Percentiles rank a stretch among this genome's conserved stretches.
These are phyloP conservation scores for Cottus gobio DNA, from an alignment of 2,113 vertebrate genomes.

Conservation along the genomic window DNA sequence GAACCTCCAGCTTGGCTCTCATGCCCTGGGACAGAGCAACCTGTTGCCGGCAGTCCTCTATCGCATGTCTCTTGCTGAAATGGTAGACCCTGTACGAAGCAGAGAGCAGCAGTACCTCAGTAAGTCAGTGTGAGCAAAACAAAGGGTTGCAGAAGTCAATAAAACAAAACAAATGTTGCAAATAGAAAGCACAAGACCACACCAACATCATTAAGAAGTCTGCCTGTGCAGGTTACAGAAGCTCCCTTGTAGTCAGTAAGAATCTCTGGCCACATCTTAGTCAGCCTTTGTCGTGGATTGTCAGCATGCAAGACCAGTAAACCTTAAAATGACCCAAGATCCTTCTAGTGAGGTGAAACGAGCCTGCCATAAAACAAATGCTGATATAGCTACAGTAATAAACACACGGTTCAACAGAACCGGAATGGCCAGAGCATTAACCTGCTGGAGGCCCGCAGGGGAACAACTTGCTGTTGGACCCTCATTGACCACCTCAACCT, in stretches of 20 bases:
- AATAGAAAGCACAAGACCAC: constrained; percentile 1
- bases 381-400: neutral
- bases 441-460: neutral
- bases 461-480: neutral
- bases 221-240: neutral
- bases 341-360: neutral
- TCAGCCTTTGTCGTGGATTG: neutral
- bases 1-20: constrained; percentile 88
- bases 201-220: constrained; percentile 15
- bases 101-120: neutral
- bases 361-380: neutral
- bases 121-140: neutral
- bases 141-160: constrained; percentile 1
- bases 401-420: neutral
- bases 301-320: neutral
- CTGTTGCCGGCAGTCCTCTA: constrained; percentile 89
- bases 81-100: constrained; percentile 85
- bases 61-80: constrained; percentile 88
- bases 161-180: neutral
- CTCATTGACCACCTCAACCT: neutral
- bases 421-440: neutral
- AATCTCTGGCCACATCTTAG: neutral
- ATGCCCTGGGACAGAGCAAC: constrained; percentile 86
- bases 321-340: neutral
- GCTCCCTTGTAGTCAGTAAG: constrained; percentile 11